Evolutionary conservation across 2,888 invertebrate species (phyloP), one percentile per base, ranked within the genome.

Genomic region (Lydus trimaculatus): DNA sequence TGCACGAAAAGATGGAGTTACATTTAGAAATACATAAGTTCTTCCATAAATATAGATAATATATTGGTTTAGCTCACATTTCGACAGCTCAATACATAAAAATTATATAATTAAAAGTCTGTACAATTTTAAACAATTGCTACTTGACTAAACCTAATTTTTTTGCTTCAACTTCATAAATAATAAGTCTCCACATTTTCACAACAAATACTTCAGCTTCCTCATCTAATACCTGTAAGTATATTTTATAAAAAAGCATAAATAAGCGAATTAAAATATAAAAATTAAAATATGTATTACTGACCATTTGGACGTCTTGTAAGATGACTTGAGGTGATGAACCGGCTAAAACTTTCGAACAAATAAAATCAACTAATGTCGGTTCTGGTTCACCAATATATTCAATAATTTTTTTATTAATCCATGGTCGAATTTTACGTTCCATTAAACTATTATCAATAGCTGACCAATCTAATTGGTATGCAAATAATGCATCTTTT

Each of bases 121-220:
- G 59, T 69, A 69, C 65, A 69, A 31, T 65, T 59, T n/a, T 36
- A 65, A 67, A 67, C 33, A 67, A 65, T 58, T 63, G 71, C 68
- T 88, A 90, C 87, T 93, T 94, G 78, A 92, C 92, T 85, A 97
- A 89, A 75, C 97, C 98, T 84, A 94, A 90, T 86, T 97, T 97
- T 88, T 98, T 98, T 67, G 98, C 98, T 89, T 99, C 99, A 78
- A 98, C 96, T 90, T 99, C 99, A 87, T 99, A 99, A 81, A 99
- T 99, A 74, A 99, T 90, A 82, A 99, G 90, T 78, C 99, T 90
- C 99, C 99, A 99, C 98, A 99, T 97, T 90, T 99, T 99, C 74
- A 99, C 98, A 79, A 99, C 98, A 88, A 99, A 99, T 76, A 98
- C 98, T 88, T 99, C 99, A 4, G 99, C 99, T 86, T 99, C 99